Conservation (phyloP, 2,113 vertebrate genomes). For the Dromas ardeola region DNA sequence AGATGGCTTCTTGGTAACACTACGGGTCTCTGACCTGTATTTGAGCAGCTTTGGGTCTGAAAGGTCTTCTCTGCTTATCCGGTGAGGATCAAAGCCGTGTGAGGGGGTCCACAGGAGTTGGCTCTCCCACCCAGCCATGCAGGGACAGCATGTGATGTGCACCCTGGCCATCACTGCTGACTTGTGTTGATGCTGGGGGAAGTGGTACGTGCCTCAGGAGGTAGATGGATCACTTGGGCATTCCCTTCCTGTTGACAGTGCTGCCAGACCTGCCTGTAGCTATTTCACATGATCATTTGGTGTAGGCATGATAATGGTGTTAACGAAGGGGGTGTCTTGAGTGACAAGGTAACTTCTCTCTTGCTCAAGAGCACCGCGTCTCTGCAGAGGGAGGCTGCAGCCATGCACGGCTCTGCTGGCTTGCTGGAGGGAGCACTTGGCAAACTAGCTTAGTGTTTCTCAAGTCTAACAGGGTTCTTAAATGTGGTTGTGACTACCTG, state of each 20-base stretch:
- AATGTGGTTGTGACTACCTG: background rate
- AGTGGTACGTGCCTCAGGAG: fast-evolving
- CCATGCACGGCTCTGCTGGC: background rate
- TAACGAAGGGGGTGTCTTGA: background rate
- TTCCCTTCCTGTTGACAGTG: slow-evolving; percentile 12
- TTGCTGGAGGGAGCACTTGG: background rate
- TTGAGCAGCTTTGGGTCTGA: background rate
- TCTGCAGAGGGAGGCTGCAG: background rate
- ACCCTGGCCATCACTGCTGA: fast-evolving
- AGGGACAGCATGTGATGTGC: background rate
- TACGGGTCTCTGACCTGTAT: fast-evolving
- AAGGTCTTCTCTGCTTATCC: background rate
- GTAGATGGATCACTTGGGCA: background rate
- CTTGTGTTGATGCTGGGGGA: background rate
- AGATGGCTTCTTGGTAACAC: background rate
- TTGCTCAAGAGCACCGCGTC: background rate
- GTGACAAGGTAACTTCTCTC: background rate
- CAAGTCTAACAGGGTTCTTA: background rate
- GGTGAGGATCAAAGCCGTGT: background rate
- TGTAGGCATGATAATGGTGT: background rate
- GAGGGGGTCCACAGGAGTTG: background rate
- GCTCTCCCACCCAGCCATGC: background rate
- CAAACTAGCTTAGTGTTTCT: background rate
- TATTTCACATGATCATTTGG: background rate
- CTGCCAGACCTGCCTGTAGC: background rate